These are phyloP conservation scores for Wasmannia auropunctata DNA, from an alignment of 1,140 invertebrate genomes.

Conservation along the genomic window DNA sequence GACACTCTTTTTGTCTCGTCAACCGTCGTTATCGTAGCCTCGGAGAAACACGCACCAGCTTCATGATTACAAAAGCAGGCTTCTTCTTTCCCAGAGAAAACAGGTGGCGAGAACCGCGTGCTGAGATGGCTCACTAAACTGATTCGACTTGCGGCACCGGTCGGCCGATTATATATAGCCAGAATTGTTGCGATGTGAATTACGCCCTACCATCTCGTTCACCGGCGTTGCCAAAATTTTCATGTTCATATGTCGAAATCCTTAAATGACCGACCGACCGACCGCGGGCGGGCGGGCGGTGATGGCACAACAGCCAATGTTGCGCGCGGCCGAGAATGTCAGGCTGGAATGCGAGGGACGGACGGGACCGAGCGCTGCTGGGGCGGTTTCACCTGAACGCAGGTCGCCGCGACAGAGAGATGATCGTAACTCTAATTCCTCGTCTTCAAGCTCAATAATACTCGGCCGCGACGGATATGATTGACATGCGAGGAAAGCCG, in stretches of 20 bases:
- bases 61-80: constrained; percentile 44
- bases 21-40: background rate
- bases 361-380: too few species aligned
- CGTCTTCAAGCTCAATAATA: background rate
- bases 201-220: constrained; percentile 40
- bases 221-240: constrained; percentile 59
- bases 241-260: constrained; percentile 65
- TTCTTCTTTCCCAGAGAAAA: background rate
- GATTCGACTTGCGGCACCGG: constrained; percentile 26
- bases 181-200: constrained; percentile 55
- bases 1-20: background rate
- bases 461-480: background rate
- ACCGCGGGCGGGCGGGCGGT: too few species aligned
- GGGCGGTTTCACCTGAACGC: constrained; percentile 53
- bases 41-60: constrained; percentile 72
- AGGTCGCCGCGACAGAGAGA: too few species aligned
- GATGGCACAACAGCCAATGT: constrained; percentile 60
- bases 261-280: constrained; percentile 18
- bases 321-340: constrained; percentile 56
- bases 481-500: constrained; percentile 30
- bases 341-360: constrained; percentile 55
- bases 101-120: constrained; percentile 18
- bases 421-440: constrained; percentile 6
- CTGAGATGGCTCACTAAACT: constrained; percentile 64
- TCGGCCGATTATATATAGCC: constrained; percentile 67